Evolutionary conservation across 2,797 vertebrate genomes (phyloP).

Genomic region (Crocodylus rhombifer): DNA sequence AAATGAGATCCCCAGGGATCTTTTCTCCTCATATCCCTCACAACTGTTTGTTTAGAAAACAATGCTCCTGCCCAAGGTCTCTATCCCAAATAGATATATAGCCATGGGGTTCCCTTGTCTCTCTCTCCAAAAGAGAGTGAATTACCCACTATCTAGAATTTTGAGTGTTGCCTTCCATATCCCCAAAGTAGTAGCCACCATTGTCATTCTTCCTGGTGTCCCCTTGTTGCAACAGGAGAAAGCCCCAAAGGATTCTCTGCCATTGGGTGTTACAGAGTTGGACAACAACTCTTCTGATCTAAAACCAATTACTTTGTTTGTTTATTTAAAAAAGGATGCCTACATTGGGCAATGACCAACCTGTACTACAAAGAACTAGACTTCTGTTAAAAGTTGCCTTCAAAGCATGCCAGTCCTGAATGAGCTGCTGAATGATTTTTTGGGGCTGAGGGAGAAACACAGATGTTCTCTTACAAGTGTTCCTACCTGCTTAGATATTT

Average conservation of each 20-base stretch:
- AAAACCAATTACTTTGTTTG: background rate
- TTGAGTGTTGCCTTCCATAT: background rate
- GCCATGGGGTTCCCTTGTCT: background rate
- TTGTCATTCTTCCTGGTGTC: background rate
- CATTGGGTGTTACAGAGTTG: background rate
- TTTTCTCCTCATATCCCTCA: background rate
- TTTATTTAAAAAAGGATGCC: background rate
- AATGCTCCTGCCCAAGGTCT: background rate
- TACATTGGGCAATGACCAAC: background rate
- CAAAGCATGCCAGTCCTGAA: background rate
- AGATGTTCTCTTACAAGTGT: background rate
- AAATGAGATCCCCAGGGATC: background rate
- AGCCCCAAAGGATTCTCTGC: background rate
- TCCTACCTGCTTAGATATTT: background rate
- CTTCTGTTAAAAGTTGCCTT: background rate
- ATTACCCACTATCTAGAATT: background rate
- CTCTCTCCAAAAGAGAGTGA: accelerated
- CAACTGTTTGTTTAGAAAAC: background rate
- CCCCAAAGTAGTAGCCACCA: background rate
- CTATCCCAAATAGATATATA: background rate
- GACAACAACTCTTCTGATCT: background rate
- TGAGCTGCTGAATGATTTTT: background rate
- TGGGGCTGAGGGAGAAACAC: background rate
- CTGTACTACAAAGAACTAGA: background rate
- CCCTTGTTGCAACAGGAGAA: background rate